Percentiles rank a stretch among this genome's conserved stretches.
Conservation (phyloP, 2,113 vertebrate species). For the Lasiurus cinereus region DNA sequence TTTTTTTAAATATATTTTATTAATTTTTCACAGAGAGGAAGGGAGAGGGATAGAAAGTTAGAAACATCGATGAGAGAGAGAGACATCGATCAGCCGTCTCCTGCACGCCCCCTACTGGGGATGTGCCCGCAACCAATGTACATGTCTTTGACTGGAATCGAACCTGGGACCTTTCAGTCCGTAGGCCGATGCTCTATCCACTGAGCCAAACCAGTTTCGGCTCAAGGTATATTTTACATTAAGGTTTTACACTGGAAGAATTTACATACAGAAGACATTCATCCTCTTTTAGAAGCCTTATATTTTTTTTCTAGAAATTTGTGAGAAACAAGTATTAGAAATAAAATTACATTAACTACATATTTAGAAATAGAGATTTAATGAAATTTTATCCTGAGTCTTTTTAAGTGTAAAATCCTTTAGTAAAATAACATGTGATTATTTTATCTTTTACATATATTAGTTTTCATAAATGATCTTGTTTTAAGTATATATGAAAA, state of each 20-base stretch:
- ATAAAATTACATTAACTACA: neutral
- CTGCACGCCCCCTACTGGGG: too few relatives aligned
- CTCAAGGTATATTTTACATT: conserved; percentile 2
- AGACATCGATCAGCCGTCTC: too few relatives aligned
- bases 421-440: neutral
- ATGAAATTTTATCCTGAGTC: neutral
- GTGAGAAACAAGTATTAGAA: conserved; percentile 33
- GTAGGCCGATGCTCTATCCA: too few relatives aligned
- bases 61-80: too few relatives aligned
- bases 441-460: neutral
- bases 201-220: too few relatives aligned
- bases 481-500: neutral
- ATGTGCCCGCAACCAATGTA: too few relatives aligned
- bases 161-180: too few relatives aligned
- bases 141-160: too few relatives aligned
- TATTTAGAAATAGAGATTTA: conserved; percentile 47
- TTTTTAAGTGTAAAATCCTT: conserved; percentile 42
- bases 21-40: too few relatives aligned
- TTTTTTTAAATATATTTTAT: too few relatives aligned
- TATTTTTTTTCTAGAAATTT: conserved; percentile 8
- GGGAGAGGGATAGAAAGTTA: too few relatives aligned
- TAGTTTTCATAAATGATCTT: conserved; percentile 40
- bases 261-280: conserved; percentile 1
- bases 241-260: conserved; percentile 6
- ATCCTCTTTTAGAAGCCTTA: conserved; percentile 2